Evolutionary conservation across 2,797 vertebrate genomes (phyloP).

Genomic region (Selene dorsalis): DNA sequence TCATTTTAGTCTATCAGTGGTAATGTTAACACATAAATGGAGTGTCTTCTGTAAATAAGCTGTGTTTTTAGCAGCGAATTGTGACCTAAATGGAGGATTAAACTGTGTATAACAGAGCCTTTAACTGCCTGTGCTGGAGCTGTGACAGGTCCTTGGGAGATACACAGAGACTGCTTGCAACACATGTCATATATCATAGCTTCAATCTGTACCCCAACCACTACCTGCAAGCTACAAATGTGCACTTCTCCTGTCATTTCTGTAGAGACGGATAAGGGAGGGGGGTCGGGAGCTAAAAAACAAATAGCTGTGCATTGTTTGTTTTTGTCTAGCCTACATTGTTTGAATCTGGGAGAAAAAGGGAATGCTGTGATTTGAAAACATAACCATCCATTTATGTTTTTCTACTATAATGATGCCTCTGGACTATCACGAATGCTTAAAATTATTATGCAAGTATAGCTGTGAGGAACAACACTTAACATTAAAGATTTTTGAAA

Average conservation of each 20-base stretch:
- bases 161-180: constrained; percentile 85
- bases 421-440: constrained; percentile 37
- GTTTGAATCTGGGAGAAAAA: constrained; percentile 59
- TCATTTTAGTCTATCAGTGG: constrained; percentile 8
- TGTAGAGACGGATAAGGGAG: constrained; percentile 66
- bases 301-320: constrained; percentile 82
- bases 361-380: constrained; percentile 60
- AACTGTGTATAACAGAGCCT: constrained; percentile 78
- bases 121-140: constrained; percentile 79
- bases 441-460: constrained; percentile 46
- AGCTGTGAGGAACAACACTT: constrained; percentile 34
- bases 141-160: constrained; percentile 85
- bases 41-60: constrained; percentile 39
- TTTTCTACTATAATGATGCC: constrained; percentile 33
- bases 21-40: constrained; percentile 46
- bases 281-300: constrained; percentile 63
- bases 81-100: constrained; percentile 83
- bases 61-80: constrained; percentile 68
- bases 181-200: constrained; percentile 88
- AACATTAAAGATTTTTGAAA: constrained; percentile 25
- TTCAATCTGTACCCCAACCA: constrained; percentile 83
- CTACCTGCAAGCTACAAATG: constrained; percentile 87
- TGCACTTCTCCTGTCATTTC: constrained; percentile 82
- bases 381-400: constrained; percentile 52
- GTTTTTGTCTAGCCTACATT: constrained; percentile 71